These are phyloP conservation scores for Odocoileus hemionus DNA, from an alignment of 2,113 vertebrate species.

Conservation along the genomic window DNA sequence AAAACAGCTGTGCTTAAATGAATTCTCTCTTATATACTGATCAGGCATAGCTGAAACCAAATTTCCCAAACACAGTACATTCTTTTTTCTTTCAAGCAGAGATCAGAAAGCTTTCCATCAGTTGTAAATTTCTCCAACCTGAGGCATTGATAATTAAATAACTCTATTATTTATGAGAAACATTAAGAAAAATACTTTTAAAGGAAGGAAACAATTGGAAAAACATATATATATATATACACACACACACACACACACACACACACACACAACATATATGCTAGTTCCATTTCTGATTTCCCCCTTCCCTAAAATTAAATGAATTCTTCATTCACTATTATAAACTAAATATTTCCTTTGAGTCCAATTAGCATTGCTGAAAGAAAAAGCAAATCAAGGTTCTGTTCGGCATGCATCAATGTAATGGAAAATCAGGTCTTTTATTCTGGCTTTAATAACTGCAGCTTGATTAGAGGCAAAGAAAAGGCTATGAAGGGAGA, in stretches of 20 bases:
- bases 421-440: conserved; percentile 86
- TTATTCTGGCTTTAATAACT: conserved; percentile 85
- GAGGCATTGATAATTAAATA: conserved; percentile 73
- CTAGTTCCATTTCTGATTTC: conserved; percentile 65
- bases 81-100: not conserved
- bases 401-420: conserved; percentile 82
- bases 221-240: not conserved
- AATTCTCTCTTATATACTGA: conserved; percentile 20
- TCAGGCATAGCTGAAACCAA: not conserved
- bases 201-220: conserved; percentile 65
- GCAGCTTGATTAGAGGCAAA: conserved; percentile 84
- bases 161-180: conserved; percentile 65
- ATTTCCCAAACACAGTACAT: not conserved
- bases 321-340: conserved; percentile 85
- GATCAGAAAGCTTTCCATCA: conserved; percentile 15
- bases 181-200: conserved; percentile 67
- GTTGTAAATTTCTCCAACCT: conserved; percentile 22
- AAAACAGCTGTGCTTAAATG: not conserved
- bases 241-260: not conserved
- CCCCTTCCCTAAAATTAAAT: conserved; percentile 79
- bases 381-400: conserved; percentile 83
- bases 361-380: conserved; percentile 86
- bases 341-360: conserved; percentile 88
- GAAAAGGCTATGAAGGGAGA: conserved; percentile 74
- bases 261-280: conserved; percentile 2